Conservation (phyloP, 1,140 invertebrate species). For the Macrotrachela quadricornifera region DNA sequence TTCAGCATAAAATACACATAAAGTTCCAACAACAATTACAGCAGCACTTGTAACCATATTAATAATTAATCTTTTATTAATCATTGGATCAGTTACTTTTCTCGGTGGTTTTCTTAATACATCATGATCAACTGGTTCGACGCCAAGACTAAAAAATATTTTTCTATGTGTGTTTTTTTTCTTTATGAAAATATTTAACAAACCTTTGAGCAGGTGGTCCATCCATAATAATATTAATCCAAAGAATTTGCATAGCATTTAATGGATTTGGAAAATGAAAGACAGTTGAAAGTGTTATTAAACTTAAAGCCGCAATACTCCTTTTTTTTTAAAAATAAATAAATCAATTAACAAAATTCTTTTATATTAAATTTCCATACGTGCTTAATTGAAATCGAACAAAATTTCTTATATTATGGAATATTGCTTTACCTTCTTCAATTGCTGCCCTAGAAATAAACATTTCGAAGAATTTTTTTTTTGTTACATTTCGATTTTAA, state of each 20-base stretch:
- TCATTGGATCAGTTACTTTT: constrained; percentile 58
- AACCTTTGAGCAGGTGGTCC: constrained; percentile 65
- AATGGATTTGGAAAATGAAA: constrained; percentile 79
- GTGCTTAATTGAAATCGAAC: constrained; percentile 94
- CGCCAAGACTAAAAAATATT: constrained; percentile 36
- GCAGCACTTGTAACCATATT: constrained; percentile 75
- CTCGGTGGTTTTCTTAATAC: constrained; percentile 41
- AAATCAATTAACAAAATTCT: neutral
- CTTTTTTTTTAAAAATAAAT: constrained; percentile 24
- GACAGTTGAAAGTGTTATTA: constrained; percentile 81
- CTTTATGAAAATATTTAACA: neutral
- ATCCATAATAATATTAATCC: constrained; percentile 99
- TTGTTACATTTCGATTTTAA: no score
- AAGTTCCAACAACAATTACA: constrained; percentile 80
- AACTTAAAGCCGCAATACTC: constrained; percentile 80
- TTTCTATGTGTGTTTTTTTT: no score
- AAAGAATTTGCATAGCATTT: constrained; percentile 98
- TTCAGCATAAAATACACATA: constrained; percentile 90
- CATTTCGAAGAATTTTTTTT: constrained; percentile 9
- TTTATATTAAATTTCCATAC: constrained; percentile 23
- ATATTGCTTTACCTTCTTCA: constrained; percentile 75
- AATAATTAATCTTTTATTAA: constrained; percentile 60
- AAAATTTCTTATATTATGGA: constrained; percentile 98
- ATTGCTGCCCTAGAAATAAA: constrained; percentile 28
- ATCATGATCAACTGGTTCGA: constrained; percentile 89